Base-by-base conservation (phyloP, 2,113 vertebrate genomes). In the Grallaria varia region DNA sequence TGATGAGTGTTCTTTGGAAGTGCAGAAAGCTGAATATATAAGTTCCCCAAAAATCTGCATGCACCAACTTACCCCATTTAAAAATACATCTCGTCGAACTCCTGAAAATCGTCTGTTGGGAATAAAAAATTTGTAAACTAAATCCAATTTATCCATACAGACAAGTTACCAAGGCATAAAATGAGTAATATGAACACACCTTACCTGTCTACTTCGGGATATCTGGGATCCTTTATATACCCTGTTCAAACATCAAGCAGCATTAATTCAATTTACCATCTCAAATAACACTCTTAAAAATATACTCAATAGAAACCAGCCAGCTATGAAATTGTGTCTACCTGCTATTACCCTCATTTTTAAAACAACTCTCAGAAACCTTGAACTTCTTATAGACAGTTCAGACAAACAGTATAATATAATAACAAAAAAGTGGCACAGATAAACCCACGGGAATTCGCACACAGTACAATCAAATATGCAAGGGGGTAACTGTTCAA, bases 221-320 rank as follows among this genome's bases (percentile, higher is more conserved):
- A 99, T 76, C 99, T 98, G 79, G 99, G 99, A 96, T 99, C 99
- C 98, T 99, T 99, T 98, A 99, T 98, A 98, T 99, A 99, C 94
- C 99, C 99, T 99, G 98, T 98, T 98, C 94, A 87, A 98, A 98
- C 95, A 98, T 97, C 96, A 98, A 97, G 98, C 94, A 98, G 97
- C 93, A 95, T 96, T 97, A 97, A 98, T 98, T 97, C 95, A 95
- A 89, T 97, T 96, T 93, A 94, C 63, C 23, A 87, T 76, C 39
- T 79, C 49, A 82, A 67, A 13, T 30, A 90, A 89, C 67, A 89
- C 17, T 56, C 37, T 83, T 86, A 84, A 83, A 94, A 96, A 78
- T 30, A 90, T 7, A 91, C 30, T 87, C 11, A 91, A 60, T 71
- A 96, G 25, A 90, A 95, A 84, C n/a, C 37, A 21, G 27, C 17